These are phyloP conservation scores for Mus caroli DNA, from an alignment of 2,797 vertebrate genomes.

Conservation along the genomic window DNA sequence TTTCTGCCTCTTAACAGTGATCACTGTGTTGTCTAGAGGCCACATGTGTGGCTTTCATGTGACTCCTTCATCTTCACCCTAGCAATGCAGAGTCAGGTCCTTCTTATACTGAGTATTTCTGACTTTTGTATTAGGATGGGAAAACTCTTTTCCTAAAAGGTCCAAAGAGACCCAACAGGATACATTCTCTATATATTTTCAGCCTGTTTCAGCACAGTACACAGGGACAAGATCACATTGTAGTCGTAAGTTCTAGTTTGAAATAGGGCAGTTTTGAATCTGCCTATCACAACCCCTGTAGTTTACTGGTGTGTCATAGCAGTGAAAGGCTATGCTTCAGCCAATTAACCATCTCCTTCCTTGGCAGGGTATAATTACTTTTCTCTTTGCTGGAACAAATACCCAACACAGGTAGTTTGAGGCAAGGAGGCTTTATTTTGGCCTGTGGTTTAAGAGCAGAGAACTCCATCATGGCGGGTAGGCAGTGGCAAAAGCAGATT, in stretches of 20 bases:
- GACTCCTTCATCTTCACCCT: not conserved
- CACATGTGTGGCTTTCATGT: not conserved
- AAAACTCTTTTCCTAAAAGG: not conserved
- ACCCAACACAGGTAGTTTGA: not conserved
- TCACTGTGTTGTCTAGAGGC: not conserved
- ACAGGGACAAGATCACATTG: not conserved
- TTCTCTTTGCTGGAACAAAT: not conserved
- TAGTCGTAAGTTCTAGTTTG: not conserved
- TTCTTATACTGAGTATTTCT: not conserved
- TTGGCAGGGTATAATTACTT: not conserved
- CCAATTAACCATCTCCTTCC: not conserved
- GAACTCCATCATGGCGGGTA: not conserved
- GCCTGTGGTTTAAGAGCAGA: not conserved
- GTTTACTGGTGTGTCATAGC: not conserved
- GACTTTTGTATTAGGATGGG: not conserved
- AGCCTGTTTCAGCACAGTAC: not conserved
- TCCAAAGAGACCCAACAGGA: not conserved
- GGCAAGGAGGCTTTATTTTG: not conserved
- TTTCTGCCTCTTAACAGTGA: not conserved
- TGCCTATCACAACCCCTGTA: not conserved
- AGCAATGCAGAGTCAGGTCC: not conserved
- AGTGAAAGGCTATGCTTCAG: not conserved
- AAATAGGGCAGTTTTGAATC: not conserved
- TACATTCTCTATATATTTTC: not conserved
- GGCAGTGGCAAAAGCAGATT: not conserved